Conservation (phyloP, 2,113 vertebrate genomes). For the Oryzias curvinotus region DNA sequence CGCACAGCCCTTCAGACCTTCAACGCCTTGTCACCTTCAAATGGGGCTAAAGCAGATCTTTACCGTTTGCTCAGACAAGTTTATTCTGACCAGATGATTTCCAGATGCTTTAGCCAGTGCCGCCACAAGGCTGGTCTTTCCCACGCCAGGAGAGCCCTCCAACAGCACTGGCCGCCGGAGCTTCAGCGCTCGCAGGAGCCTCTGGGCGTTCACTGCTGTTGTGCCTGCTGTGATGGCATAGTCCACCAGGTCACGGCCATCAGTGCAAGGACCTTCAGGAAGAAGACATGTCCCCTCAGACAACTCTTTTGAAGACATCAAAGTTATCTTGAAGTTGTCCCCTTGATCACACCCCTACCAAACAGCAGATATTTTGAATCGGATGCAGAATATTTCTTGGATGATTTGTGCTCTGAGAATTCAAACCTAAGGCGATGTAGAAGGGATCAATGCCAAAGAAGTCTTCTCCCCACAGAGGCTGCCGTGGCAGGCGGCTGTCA, state of each 20-base stretch:
- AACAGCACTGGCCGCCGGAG: slow-evolving; percentile 90
- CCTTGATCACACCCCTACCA: too few relatives aligned
- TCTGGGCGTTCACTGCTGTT: slow-evolving; percentile 91
- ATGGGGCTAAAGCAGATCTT: neutral
- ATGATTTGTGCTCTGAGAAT: neutral
- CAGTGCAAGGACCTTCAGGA: slow-evolving; percentile 77
- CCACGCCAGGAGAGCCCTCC: slow-evolving; percentile 96
- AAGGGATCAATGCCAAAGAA: slow-evolving; percentile 93
- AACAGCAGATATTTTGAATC: too few relatives aligned
- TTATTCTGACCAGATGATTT: slow-evolving; percentile 92
- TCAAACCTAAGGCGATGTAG: slow-evolving; percentile 87
- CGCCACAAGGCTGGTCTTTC: slow-evolving; percentile 94
- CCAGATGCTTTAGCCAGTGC: slow-evolving; percentile 94
- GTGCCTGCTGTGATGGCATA: slow-evolving; percentile 92
- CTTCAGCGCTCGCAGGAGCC: slow-evolving; percentile 89
- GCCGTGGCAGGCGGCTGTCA: slow-evolving; percentile 74
- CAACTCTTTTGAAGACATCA: too few relatives aligned
- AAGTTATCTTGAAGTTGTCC: too few relatives aligned
- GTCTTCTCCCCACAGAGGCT: slow-evolving; percentile 83
- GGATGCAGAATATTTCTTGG: too few relatives aligned
- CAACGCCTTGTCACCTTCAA: neutral
- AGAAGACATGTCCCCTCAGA: neutral
- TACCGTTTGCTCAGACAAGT: slow-evolving; percentile 97
- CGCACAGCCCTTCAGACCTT: neutral
- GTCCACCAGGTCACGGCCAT: slow-evolving; percentile 75